Evolutionary conservation across 1,140 invertebrate species (phyloP).

Genomic region (Belonocnema kinseyi): DNA sequence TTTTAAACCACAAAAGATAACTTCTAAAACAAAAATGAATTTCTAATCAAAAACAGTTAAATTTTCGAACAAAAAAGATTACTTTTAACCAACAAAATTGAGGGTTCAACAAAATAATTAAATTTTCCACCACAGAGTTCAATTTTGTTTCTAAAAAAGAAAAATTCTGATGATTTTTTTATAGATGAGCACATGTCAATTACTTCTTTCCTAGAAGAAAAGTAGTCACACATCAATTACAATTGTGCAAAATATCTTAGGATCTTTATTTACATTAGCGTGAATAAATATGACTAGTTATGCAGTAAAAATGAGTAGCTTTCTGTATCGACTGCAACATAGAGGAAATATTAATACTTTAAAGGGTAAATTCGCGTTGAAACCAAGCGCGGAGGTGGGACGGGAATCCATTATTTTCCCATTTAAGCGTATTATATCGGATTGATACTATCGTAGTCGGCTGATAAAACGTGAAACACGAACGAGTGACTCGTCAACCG

Average conservation of each 20-base stretch:
- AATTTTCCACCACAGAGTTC: too few species aligned
- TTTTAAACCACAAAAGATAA: too few species aligned
- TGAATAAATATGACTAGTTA: slow-evolving; percentile 22
- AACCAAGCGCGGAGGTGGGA: neutral
- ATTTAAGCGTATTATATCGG: slow-evolving; percentile 31
- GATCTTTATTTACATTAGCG: slow-evolving; percentile 8
- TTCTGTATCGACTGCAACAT: neutral
- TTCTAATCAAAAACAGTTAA: too few species aligned
- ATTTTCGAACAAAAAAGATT: too few species aligned
- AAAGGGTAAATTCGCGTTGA: slow-evolving; percentile 4
- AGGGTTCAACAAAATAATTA: too few species aligned
- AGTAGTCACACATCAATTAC: slow-evolving; percentile 3
- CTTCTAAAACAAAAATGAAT: too few species aligned
- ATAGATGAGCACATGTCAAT: neutral
- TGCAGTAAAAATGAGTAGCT: slow-evolving; percentile 1
- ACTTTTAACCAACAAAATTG: too few species aligned
- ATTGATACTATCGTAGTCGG: slow-evolving; percentile 7
- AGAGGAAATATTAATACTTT: neutral
- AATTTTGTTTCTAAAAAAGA: too few species aligned
- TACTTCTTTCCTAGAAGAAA: neutral
- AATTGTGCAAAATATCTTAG: neutral
- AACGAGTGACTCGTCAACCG: slow-evolving; percentile 28
- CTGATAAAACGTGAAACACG: slow-evolving; percentile 29
- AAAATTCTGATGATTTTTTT: too few species aligned
- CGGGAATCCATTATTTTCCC: slow-evolving; percentile 9